A percentile compares a stretch with the other conserved stretches of the same genome.
Evolutionary conservation across 1,140 invertebrate genomes (phyloP).

Genomic region (Berghia stephanieae): DNA sequence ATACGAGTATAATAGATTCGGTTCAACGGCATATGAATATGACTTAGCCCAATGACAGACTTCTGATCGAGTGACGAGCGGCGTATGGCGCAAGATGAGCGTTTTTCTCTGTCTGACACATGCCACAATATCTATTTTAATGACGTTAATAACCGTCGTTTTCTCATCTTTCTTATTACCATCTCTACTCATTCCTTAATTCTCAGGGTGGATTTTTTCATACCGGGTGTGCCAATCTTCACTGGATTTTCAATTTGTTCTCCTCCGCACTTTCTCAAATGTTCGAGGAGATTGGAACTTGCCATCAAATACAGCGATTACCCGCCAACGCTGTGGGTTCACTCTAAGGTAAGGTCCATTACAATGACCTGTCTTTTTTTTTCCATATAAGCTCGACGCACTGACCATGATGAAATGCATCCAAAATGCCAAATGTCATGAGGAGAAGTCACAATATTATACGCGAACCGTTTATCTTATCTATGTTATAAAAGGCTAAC

Average conservation of each 20-base stretch:
- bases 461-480: background rate
- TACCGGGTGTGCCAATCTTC: slow-evolving; percentile 58
- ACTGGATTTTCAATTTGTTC: slow-evolving; percentile 66
- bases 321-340: slow-evolving; percentile 63
- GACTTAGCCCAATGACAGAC: too few species aligned
- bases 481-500: background rate
- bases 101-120: background rate
- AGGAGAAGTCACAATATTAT: background rate
- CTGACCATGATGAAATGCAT: background rate
- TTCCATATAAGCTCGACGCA: too few species aligned
- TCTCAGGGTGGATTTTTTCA: slow-evolving; percentile 63
- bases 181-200: background rate
- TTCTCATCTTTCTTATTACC: background rate
- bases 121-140: background rate
- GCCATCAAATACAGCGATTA: slow-evolving; percentile 61
- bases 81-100: too few species aligned
- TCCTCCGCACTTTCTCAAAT: slow-evolving; percentile 47
- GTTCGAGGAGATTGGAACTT: slow-evolving; percentile 50
- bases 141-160: background rate
- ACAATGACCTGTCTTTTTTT: too few species aligned
- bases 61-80: too few species aligned
- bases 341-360: slow-evolving; percentile 56
- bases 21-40: too few species aligned
- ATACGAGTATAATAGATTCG: too few species aligned
- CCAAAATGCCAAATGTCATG: background rate